Evolutionary conservation across 2,888 invertebrate genomes (phyloP).

Genomic region (Polietes domitor): DNA sequence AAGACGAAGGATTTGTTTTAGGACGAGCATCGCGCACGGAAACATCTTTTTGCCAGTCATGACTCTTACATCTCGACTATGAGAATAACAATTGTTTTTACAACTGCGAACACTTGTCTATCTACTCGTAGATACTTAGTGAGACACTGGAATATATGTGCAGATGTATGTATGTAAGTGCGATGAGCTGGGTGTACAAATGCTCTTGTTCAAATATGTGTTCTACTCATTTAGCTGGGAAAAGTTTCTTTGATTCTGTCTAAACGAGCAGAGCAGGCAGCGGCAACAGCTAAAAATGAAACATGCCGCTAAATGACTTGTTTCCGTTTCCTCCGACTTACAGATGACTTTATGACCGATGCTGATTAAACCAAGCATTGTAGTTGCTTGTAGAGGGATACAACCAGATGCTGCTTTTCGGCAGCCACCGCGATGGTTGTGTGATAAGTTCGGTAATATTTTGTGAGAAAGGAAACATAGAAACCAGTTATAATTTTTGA

Average conservation of each 20-base stretch:
- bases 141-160: slow-evolving; percentile 57
- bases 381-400: slow-evolving; percentile 14
- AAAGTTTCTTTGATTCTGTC: slow-evolving; percentile 41
- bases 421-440: slow-evolving; percentile 33
- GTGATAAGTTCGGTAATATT: not conserved
- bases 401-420: slow-evolving; percentile 49
- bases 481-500: no score
- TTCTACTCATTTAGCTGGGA: slow-evolving; percentile 42
- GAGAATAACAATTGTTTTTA: slow-evolving; percentile 46
- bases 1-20: not conserved
- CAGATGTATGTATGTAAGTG: slow-evolving; percentile 56
- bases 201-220: slow-evolving; percentile 5
- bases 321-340: slow-evolving; percentile 78
- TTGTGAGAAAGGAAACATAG: no score
- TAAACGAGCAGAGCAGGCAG: not conserved
- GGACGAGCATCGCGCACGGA: not conserved
- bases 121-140: not conserved
- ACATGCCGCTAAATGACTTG: slow-evolving; percentile 78
- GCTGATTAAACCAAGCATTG: slow-evolving; percentile 36
- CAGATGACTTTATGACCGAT: slow-evolving; percentile 77
- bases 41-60: not conserved
- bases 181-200: no score
- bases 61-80: not conserved
- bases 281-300: slow-evolving; percentile 60
- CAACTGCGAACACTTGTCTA: slow-evolving; percentile 55